phyloP scores from a whole-genome alignment of 2,113 vertebrate species.

The Apodemus speciosus region DNA sequence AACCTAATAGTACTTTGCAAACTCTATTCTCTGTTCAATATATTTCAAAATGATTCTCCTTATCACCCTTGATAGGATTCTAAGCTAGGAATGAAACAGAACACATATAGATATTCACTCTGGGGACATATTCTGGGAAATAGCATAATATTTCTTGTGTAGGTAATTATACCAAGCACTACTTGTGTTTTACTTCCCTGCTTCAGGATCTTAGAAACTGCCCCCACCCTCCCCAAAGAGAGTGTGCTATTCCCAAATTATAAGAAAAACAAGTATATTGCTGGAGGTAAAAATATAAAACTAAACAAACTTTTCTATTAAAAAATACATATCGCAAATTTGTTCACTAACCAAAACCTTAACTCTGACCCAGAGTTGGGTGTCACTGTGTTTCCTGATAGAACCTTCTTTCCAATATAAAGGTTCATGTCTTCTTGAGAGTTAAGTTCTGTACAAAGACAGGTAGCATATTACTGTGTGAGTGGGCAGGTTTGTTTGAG shows the following conservation, averaged over 20 bases:
- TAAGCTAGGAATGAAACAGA: slow-evolving; percentile 67
- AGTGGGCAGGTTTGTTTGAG: neutral
- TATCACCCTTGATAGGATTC: slow-evolving; percentile 66
- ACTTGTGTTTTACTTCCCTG: slow-evolving; percentile 61
- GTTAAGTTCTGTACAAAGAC: slow-evolving; percentile 11
- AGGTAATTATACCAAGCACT: slow-evolving; percentile 72
- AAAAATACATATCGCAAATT: slow-evolving; percentile 55
- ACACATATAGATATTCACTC: slow-evolving; percentile 69
- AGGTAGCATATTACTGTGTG: neutral
- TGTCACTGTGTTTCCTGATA: neutral
- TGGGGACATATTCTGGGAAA: slow-evolving; percentile 71
- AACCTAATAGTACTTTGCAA: slow-evolving; percentile 72
- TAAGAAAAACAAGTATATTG: slow-evolving; percentile 66
- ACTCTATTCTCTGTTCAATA: slow-evolving; percentile 68
- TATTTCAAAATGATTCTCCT: slow-evolving; percentile 76
- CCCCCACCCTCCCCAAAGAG: neutral
- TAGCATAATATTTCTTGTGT: slow-evolving; percentile 68
- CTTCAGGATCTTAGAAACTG: slow-evolving; percentile 52
- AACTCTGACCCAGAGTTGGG: neutral
- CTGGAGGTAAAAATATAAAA: slow-evolving; percentile 52
- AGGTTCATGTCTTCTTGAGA: neutral
- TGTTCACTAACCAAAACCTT: slow-evolving; percentile 23
- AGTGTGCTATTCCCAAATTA: slow-evolving; percentile 63
- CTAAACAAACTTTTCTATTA: slow-evolving; percentile 51
- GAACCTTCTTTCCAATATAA: slow-evolving; percentile 26